Conservation (phyloP, 2,888 invertebrate genomes). For the Melanchra persicariae region DNA sequence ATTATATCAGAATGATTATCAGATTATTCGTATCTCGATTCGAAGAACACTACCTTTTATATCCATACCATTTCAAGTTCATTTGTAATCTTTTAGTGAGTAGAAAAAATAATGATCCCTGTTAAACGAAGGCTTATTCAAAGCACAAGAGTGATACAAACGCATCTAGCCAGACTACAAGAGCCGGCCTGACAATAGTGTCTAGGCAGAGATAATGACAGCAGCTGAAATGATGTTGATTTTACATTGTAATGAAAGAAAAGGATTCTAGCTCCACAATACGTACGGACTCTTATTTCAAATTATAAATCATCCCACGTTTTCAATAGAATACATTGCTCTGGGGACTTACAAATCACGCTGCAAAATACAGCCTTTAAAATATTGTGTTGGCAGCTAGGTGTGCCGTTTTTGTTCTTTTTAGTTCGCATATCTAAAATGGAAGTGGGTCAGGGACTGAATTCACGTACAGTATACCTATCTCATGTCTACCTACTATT, state of each 20-base stretch:
- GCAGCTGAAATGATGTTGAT: conserved; percentile 20
- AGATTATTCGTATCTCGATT: not conserved
- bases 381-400: conserved; percentile 64
- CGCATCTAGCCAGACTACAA: conserved; percentile 10
- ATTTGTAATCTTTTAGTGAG: not conserved
- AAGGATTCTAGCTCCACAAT: not conserved
- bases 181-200: conserved; percentile 22
- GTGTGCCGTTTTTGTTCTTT: conserved; percentile 60
- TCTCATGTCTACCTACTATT: conserved; percentile 51
- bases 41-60: not conserved
- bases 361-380: conserved; percentile 49
- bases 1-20: not conserved
- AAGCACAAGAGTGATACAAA: conserved; percentile 18
- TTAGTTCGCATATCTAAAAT: conserved; percentile 56
- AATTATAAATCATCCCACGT: conserved; percentile 24
- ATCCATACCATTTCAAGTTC: not conserved
- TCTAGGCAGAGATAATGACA: conserved; percentile 12
- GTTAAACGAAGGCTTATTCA: not conserved
- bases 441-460: conserved; percentile 65
- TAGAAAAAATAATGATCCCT: not conserved
- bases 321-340: conserved; percentile 46
- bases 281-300: not conserved
- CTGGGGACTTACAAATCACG: conserved; percentile 32
- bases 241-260: conserved; percentile 23
- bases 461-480: conserved; percentile 37